phyloP scores from a whole-genome alignment of 2,113 vertebrate species.

The Pachyramphus minor region DNA sequence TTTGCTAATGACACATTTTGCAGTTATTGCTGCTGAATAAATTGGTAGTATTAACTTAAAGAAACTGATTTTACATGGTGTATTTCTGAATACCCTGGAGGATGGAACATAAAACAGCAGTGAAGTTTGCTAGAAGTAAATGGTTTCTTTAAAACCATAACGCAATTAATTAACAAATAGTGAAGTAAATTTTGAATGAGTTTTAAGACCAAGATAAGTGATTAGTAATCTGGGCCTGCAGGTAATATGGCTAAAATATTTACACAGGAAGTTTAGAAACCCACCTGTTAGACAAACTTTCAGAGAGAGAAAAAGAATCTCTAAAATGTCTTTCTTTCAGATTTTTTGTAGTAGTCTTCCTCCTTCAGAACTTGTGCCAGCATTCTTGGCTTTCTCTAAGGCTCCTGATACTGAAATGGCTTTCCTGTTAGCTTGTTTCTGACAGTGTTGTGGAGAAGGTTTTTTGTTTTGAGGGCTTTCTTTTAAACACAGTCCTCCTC shows the following conservation, averaged over 20 bases:
- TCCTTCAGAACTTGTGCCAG: background rate
- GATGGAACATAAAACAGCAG: background rate
- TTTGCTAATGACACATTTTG: slow-evolving; percentile 1
- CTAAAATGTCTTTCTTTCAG: background rate
- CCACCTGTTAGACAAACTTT: background rate
- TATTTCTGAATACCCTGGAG: background rate
- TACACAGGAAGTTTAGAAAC: slow-evolving; percentile 33
- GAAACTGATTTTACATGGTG: background rate
- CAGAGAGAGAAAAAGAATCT: background rate
- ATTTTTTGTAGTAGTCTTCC: background rate
- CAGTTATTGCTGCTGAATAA: slow-evolving; percentile 22
- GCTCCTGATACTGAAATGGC: background rate
- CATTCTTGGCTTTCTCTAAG: background rate
- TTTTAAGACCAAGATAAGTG: slow-evolving; percentile 36
- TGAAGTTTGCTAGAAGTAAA: slow-evolving; percentile 13
- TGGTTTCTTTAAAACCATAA: background rate
- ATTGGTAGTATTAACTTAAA: background rate
- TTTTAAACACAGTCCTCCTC: background rate
- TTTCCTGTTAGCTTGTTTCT: slow-evolving; percentile 19
- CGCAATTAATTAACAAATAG: background rate
- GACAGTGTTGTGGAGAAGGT: background rate
- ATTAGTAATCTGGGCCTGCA: background rate
- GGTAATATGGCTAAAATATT: slow-evolving; percentile 36
- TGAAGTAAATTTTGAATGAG: background rate
- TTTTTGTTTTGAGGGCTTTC: background rate